These are phyloP conservation scores for Plectrocnemia conspersa DNA, from an alignment of 1,140 invertebrate genomes.

Conservation along the genomic window DNA sequence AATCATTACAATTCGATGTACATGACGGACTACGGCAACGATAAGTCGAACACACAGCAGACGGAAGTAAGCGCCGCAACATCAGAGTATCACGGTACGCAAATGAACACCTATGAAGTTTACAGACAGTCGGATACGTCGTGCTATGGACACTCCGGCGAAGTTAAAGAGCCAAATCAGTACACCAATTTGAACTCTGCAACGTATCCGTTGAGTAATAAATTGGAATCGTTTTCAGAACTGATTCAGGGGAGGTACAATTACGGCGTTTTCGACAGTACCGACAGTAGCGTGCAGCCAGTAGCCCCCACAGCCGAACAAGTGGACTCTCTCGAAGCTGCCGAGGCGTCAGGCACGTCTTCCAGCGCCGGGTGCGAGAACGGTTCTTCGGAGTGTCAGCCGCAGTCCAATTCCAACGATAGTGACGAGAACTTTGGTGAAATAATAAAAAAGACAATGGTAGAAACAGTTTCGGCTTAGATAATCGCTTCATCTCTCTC, in stretches of 20 bases:
- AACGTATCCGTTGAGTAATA: conserved; percentile 56
- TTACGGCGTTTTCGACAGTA: conserved; percentile 42
- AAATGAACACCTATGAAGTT: conserved; percentile 45
- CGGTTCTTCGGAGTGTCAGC: conserved; percentile 20
- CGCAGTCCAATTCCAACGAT: conserved; percentile 30
- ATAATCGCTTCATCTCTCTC: conserved; percentile 30
- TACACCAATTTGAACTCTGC: conserved; percentile 56
- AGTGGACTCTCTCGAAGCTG: conserved; percentile 12
- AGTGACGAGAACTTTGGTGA: conserved; percentile 77
- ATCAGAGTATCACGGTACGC: conserved; percentile 19
- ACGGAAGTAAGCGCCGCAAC: conserved; percentile 36
- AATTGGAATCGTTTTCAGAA: conserved; percentile 68
- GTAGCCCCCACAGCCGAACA: conserved; percentile 13
- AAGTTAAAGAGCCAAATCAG: conserved; percentile 48
- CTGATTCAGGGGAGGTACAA: conserved; percentile 57
- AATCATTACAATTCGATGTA: conserved; percentile 54
- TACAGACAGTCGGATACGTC: conserved; percentile 43
- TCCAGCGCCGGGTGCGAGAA: conserved; percentile 14
- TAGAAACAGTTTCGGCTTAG: conserved; percentile 83
- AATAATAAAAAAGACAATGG: conserved; percentile 89
- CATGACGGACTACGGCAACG: conserved; percentile 45
- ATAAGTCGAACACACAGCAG: conserved; percentile 39
- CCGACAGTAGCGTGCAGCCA: conserved; percentile 28
- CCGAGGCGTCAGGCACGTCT: conserved; percentile 29
- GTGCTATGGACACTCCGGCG: conserved; percentile 37